Evolutionary conservation across 2,888 invertebrate genomes (phyloP).

Genomic region (Abrostola triplasia): DNA sequence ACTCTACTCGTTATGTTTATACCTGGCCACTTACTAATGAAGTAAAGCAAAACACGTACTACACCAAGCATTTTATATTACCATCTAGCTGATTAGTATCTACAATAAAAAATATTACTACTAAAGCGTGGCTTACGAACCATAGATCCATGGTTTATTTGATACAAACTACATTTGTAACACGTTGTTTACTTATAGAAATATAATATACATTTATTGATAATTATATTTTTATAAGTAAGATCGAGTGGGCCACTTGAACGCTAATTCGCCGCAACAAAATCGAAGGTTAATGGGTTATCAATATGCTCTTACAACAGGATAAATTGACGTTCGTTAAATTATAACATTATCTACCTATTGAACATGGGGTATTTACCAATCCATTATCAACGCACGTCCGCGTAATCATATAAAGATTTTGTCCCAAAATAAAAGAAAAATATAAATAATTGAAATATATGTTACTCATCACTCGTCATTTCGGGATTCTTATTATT

Average conservation of each 20-base stretch:
- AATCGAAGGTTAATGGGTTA: conserved; percentile 41
- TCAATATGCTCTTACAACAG: conserved; percentile 31
- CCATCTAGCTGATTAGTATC: neutral
- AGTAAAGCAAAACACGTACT: conserved; percentile 23
- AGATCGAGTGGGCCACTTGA: conserved; percentile 18
- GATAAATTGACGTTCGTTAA: conserved; percentile 34
- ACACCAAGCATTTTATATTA: neutral
- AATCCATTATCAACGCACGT: neutral
- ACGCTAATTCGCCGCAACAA: conserved; percentile 33
- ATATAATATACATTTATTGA: too few relatives aligned
- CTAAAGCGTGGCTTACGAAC: neutral
- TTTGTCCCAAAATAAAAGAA: conserved; percentile 8
- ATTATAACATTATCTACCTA: conserved; percentile 9
- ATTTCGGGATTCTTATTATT: conserved; percentile 23
- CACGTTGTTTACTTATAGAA: too few relatives aligned
- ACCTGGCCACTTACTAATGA: conserved; percentile 15
- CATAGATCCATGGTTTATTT: neutral
- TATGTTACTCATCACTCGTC: neutral
- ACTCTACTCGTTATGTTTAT: conserved; percentile 25
- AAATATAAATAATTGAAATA: conserved; percentile 16
- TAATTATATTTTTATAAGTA: conserved; percentile 7
- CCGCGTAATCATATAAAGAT: conserved; percentile 1
- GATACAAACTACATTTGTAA: too few relatives aligned
- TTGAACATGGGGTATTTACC: conserved; percentile 14
- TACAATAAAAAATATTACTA: neutral